These are phyloP conservation scores for Eulemur rubriventer DNA, from an alignment of 2,797 vertebrate species.

Conservation along the genomic window DNA sequence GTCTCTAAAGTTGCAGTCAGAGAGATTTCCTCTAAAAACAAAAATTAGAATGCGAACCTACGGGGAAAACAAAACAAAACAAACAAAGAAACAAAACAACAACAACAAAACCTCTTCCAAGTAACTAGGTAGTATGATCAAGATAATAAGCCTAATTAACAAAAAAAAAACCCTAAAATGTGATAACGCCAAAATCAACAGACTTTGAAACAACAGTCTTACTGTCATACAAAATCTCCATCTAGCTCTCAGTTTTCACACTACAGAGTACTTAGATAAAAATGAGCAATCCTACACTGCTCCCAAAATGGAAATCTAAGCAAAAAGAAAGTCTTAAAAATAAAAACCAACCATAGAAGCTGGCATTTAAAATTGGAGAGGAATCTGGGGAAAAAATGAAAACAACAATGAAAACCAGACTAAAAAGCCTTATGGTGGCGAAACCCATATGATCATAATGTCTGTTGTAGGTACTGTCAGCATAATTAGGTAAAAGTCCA, in stretches of 20 bases:
- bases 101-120: not conserved
- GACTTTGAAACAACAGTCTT: not conserved
- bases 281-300: not conserved
- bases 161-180: not conserved
- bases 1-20: not conserved
- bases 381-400: not conserved
- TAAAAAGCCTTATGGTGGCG: not conserved
- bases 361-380: not conserved
- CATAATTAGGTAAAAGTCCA: not conserved
- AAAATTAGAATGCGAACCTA: not conserved
- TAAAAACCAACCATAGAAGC: not conserved
- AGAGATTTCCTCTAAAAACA: not conserved
- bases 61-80: not conserved
- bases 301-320: not conserved
- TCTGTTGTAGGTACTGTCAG: not conserved
- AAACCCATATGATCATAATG: not conserved
- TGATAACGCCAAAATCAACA: not conserved
- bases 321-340: not conserved
- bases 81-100: not conserved
- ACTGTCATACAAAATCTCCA: not conserved
- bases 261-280: not conserved
- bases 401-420: not conserved
- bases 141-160: not conserved
- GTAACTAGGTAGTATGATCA: not conserved
- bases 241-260: not conserved